Base-by-base conservation (phyloP, 2,797 vertebrate genomes). In the Malacoraja senta region DNA sequence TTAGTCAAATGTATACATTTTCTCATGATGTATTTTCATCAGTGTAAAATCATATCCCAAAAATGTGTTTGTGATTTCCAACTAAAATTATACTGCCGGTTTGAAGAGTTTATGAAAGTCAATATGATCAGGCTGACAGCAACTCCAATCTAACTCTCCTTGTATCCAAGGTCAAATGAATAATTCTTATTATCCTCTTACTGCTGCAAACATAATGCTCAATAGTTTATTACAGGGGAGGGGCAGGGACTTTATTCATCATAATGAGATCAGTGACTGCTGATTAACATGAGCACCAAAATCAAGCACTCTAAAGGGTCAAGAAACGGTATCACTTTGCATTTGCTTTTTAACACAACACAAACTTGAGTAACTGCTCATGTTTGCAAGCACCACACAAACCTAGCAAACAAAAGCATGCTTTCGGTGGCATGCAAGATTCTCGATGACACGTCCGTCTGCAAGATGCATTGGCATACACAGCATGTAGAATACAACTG, bases 161-260 rank as follows among this genome's bases (percentile, higher is more conserved):
- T 35, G 84, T n/a, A 88, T 35, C n/a, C 84, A 88, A 88, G 84
- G 84, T 88, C 84, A 88, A 88, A 88, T 35, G n/a, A 88, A 88
- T 88, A 88, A 88, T 88, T 88, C 84, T 65, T 7, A 88, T 88
- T n/a, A 88, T 88, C 84, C 84, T 88, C 84, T 88, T 68, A 88
- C 3, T n/a, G 63, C 63, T 65, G 29, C 24, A 53, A 1, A 83
- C 15, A 32, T 65, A 88, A 88, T 88, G 61, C 84, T 63, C 58
- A 65, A 88, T 32, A 32, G 13, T 68, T 65, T 68, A 65, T 63
- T 9, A 4, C 8, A n/a, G 63, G 58, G 61, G 29, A 63, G 58
- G 83, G 58, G 12, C 29, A 32, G 35, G 61, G 29, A 19, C n/a
- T 88, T 88, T 88, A 61, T 29, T 68, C n/a, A 35, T 32, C n/a